These are phyloP conservation scores for Zapornia atra DNA, from an alignment of 2,113 vertebrate genomes.

Conservation along the genomic window DNA sequence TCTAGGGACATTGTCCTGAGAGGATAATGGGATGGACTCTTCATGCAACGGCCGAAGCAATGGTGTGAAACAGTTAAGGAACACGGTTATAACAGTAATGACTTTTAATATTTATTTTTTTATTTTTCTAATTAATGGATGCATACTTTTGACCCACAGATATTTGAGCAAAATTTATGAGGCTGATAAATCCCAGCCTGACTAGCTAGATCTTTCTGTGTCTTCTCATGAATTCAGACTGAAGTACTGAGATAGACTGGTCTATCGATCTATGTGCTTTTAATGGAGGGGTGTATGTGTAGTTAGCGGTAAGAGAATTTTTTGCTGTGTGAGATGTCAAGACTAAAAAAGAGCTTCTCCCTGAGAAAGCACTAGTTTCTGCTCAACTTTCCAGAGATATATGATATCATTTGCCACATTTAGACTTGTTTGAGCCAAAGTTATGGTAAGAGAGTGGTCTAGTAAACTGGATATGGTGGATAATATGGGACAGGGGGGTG, in stretches of 20 bases:
- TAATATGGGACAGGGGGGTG: background rate
- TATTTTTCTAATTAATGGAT: background rate
- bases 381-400: background rate
- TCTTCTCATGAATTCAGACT: background rate
- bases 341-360: background rate
- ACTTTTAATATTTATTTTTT: background rate
- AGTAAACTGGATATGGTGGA: background rate
- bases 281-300: background rate
- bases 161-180: background rate
- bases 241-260: background rate
- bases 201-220: background rate
- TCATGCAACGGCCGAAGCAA: background rate
- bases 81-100: background rate
- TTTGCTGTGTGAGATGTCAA: background rate
- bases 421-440: background rate
- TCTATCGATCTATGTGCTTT: background rate
- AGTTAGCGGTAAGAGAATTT: background rate
- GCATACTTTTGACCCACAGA: background rate
- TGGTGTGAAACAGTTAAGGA: background rate
- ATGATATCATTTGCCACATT: background rate
- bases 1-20: background rate
- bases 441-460: background rate
- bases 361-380: background rate
- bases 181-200: accelerated
- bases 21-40: background rate